phyloP scores from a whole-genome alignment of 1,140 invertebrate species.

The Macrotrachela quadricornifera region DNA sequence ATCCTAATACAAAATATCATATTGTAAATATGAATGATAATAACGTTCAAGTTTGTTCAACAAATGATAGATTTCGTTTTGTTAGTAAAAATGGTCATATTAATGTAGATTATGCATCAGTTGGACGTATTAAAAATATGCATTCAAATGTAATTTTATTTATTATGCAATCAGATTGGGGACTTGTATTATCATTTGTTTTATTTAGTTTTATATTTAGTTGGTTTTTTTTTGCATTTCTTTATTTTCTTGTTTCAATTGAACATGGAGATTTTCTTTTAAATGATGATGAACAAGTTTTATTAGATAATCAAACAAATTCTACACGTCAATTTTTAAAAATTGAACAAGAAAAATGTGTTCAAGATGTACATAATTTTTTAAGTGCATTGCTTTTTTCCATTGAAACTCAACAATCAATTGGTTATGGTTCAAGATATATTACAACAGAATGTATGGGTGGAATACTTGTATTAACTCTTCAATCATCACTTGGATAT shows the following conservation, averaged over 20 bases:
- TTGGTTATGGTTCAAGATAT: constrained; percentile 8
- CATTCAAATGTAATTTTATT: too few species aligned
- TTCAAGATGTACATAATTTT: constrained; percentile 3
- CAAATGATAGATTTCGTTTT: too few species aligned
- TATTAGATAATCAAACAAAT: too few species aligned
- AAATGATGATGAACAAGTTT: too few species aligned
- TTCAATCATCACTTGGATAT: constrained; percentile 5
- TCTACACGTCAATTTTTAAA: too few species aligned
- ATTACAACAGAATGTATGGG: constrained; percentile 7
- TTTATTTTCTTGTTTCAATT: not conserved
- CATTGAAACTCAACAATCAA: constrained; percentile 8
- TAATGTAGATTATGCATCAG: too few species aligned
- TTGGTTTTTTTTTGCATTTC: constrained; percentile 7
- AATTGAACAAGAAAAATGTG: not conserved
- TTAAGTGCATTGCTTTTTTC: constrained; percentile 2
- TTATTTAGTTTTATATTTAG: constrained; percentile 1
- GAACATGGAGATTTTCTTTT: too few species aligned
- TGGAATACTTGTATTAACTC: not conserved
- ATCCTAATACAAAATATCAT: too few species aligned
- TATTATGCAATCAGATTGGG: not conserved
- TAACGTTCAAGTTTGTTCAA: too few species aligned
- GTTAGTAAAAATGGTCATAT: too few species aligned
- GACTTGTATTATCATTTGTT: constrained; percentile 2
- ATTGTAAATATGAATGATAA: too few species aligned
- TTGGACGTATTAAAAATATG: too few species aligned